Evolutionary conservation across 2,797 vertebrate genomes (phyloP).

Genomic region (Salmo trutta): DNA sequence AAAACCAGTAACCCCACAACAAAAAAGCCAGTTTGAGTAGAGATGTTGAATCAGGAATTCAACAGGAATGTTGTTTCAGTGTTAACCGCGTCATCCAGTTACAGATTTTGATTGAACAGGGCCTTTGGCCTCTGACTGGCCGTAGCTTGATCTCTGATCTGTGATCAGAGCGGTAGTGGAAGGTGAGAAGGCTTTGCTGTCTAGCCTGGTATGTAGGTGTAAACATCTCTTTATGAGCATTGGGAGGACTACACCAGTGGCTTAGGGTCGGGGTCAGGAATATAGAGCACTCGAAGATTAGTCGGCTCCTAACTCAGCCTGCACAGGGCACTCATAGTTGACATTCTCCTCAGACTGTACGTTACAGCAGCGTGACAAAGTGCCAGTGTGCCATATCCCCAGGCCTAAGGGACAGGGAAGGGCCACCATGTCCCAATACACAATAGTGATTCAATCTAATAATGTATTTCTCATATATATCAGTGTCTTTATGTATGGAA

Average conservation of each 20-base stretch:
- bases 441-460: too few relatives aligned
- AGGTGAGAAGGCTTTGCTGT: not conserved
- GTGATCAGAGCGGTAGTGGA: not conserved
- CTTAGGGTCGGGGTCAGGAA: slow-evolving; percentile 32
- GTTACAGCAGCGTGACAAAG: slow-evolving; percentile 41
- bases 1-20: not conserved
- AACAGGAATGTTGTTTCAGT: not conserved
- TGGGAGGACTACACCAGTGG: slow-evolving; percentile 41
- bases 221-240: slow-evolving; percentile 47
- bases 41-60: not conserved
- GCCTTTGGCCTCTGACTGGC: not conserved
- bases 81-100: too few relatives aligned
- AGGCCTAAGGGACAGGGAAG: slow-evolving; percentile 25
- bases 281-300: slow-evolving; percentile 73
- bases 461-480: too few relatives aligned
- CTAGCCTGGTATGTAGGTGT: slow-evolving; percentile 50
- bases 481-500: too few relatives aligned
- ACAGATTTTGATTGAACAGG: not conserved
- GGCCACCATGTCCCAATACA: slow-evolving; percentile 21
- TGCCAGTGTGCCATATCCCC: slow-evolving; percentile 44
- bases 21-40: too few relatives aligned
- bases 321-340: slow-evolving; percentile 63
- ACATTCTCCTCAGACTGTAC: slow-evolving; percentile 62
- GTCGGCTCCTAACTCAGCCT: slow-evolving; percentile 57
- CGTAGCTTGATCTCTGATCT: not conserved